A percentile compares a stretch with the other conserved stretches of the same genome.
Evolutionary conservation across 1,140 invertebrate genomes (phyloP).

Genomic region (Samia ricini): DNA sequence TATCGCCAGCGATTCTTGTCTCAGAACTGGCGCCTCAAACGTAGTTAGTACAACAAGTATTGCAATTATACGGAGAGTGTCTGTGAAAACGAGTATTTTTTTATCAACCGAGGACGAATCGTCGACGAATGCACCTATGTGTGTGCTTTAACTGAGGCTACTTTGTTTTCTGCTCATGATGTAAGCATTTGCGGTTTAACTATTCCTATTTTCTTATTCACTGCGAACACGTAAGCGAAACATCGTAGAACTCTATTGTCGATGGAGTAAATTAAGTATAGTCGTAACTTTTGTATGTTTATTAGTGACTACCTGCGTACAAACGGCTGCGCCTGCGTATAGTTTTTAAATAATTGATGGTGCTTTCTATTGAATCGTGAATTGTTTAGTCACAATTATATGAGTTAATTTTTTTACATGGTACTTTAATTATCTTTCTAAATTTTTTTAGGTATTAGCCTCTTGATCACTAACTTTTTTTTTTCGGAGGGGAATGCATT

Average conservation of each 20-base stretch:
- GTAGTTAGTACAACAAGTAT: slow-evolving; percentile 23
- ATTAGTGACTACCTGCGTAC: no score
- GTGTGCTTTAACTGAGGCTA: background rate
- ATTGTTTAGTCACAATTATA: no score
- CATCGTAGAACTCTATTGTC: background rate
- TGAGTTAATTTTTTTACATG: no score
- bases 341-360: no score
- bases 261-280: background rate
- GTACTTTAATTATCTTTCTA: no score
- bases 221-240: background rate
- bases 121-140: background rate
- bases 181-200: background rate
- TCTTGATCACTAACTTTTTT: no score
- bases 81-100: background rate
- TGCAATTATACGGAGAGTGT: slow-evolving; percentile 22
- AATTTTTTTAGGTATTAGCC: no score
- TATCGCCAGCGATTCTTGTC: slow-evolving; percentile 32
- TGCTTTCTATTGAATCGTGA: no score
- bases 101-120: slow-evolving; percentile 8
- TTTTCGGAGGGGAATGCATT: no score
- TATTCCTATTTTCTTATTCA: background rate
- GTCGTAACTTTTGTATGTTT: background rate
- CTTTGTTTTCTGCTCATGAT: background rate
- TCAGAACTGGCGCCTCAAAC: slow-evolving; percentile 27
- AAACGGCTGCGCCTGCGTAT: no score